These are phyloP conservation scores for Panulirus ornatus DNA, from an alignment of 1,140 invertebrate genomes.

Conservation along the genomic window DNA sequence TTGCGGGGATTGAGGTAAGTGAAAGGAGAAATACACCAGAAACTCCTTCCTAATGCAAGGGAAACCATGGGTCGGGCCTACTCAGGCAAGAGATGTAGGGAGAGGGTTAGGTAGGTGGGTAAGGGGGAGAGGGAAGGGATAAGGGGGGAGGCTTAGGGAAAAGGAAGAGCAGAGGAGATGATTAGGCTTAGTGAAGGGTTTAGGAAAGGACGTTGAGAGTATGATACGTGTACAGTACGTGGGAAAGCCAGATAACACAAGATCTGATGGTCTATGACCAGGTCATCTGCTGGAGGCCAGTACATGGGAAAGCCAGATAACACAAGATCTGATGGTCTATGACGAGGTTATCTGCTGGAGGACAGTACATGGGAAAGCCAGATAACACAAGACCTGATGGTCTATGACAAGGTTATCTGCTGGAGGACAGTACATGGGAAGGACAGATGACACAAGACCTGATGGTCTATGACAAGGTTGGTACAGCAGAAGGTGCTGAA, in stretches of 20 bases:
- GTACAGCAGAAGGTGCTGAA: background rate
- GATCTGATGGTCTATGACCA: too few relatives aligned
- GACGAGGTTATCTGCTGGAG: too few relatives aligned
- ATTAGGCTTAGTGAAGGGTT: background rate
- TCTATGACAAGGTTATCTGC: too few relatives aligned
- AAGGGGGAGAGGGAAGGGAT: background rate
- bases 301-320: too few relatives aligned
- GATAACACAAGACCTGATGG: too few relatives aligned
- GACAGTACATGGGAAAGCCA: too few relatives aligned
- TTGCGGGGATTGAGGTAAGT: background rate
- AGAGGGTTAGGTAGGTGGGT: background rate
- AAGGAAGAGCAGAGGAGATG: background rate
- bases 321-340: too few relatives aligned
- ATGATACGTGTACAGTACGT: background rate
- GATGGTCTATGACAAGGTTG: too few relatives aligned
- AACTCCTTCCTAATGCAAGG: background rate
- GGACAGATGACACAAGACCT: too few relatives aligned
- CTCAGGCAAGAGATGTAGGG: background rate
- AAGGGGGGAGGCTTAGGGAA: background rate
- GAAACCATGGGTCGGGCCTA: background rate
- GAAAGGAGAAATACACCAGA: background rate
- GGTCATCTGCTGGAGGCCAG: too few relatives aligned
- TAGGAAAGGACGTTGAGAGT: background rate
- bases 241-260: too few relatives aligned
- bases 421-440: too few relatives aligned